Evolutionary conservation across 2,797 vertebrate species (phyloP), one percentile per base, ranked within the genome.

Genomic region (Nyctibius grandis): DNA sequence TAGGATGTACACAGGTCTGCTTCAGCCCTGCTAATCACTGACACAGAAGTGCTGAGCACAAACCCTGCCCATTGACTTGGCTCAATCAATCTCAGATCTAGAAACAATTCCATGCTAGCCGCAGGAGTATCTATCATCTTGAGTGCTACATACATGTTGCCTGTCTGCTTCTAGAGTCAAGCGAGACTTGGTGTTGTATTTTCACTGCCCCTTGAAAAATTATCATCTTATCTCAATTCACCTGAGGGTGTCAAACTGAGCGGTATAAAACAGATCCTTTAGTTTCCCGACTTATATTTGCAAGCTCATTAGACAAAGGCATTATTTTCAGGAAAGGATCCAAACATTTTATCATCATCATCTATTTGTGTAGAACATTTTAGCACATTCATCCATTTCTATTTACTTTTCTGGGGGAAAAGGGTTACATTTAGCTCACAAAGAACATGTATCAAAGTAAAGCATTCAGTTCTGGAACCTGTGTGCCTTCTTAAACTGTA

Each of bases 101-200:
- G 47, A 65, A 85, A 69, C 4, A 12, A 5, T 61, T 26, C 33
- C 29, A 29, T 0, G 0, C 4, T 9, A 40, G 21, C 6, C 51
- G 38, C 12, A 38, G 13, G 9, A 54, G 3, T n/a, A 44, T 13
- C 25, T 44, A 28, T 4, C 31, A 28, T 4, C 31, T 67, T 79
- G 42, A 9, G 29, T 63, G 45, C 7, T 15, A 44, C 25, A 28
- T 20, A 47, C 9, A 20, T 8, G 4, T 18, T 75, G 13, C 10
- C 17, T 63, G 14, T 40, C 31, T 77, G 3, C 34, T 77, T 77
- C 48, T 64, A 80, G 36, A 44, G 12, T 23, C 38, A 22, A 83
- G 25, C 7, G 28, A 88, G 15, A 14, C 33, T 42, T 53, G 12
- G 5, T 33, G 25, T 4, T 70, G 36, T 40, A 2, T 25, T 91